Percentiles rank a stretch among this genome's conserved stretches.
These are phyloP conservation scores for Melanaphis sacchari DNA, from an alignment of 1,140 invertebrate species.

Conservation along the genomic window DNA sequence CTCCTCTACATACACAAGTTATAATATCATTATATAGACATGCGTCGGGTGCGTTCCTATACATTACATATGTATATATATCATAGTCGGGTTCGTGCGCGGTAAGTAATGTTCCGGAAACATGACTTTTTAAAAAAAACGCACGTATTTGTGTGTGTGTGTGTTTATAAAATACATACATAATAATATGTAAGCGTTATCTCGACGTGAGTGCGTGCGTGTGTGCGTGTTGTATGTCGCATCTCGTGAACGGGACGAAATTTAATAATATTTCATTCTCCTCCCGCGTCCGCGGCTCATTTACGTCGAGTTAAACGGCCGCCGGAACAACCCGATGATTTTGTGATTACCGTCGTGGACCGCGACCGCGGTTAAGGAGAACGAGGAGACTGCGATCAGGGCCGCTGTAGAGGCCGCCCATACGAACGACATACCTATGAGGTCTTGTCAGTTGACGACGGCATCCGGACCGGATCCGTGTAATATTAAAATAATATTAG, in stretches of 20 bases:
- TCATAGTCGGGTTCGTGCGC: conserved; percentile 4
- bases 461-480: not conserved
- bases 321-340: conserved; percentile 46
- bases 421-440: not conserved
- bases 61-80: not conserved
- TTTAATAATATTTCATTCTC: conserved; percentile 31
- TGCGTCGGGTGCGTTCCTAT: not conserved
- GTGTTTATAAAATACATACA: not conserved
- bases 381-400: too few relatives aligned
- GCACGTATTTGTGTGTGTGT: not conserved
- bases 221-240: not conserved
- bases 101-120: conserved; percentile 48
- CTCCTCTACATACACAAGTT: not conserved
- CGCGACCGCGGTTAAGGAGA: not conserved
- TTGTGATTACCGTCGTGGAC: conserved; percentile 32
- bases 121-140: conserved; percentile 43
- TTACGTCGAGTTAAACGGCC: conserved; percentile 7
- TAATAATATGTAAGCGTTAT: not conserved
- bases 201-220: not conserved
- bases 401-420: not conserved
- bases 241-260: not conserved
- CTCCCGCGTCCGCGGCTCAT: conserved; percentile 22
- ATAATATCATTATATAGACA: conserved; percentile 6
- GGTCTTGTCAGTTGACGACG: not conserved
- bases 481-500: too few relatives aligned